Percentiles rank a stretch among this genome's conserved stretches.
These are phyloP conservation scores for Sesia bembeciformis DNA, from an alignment of 2,888 invertebrate genomes.

Conservation along the genomic window DNA sequence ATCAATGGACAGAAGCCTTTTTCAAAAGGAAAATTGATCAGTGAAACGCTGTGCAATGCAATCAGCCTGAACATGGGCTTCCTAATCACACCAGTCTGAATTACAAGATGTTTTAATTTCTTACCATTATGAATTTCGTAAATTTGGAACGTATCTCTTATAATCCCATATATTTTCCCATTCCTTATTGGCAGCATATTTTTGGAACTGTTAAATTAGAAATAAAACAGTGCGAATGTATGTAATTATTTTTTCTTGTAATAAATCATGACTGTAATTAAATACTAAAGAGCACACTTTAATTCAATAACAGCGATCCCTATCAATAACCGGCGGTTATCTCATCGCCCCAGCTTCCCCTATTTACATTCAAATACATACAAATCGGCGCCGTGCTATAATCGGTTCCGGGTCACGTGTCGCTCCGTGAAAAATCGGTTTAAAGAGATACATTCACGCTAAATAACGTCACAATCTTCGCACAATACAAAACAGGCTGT, in stretches of 20 bases:
- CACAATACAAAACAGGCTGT: conserved; percentile 61
- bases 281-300: conserved; percentile 19
- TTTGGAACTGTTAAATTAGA: too few species aligned
- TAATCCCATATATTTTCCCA: too few species aligned
- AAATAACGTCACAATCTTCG: conserved; percentile 72
- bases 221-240: too few species aligned
- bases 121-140: too few species aligned
- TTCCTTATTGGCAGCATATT: too few species aligned
- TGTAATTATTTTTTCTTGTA: not conserved
- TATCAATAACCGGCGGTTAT: conserved; percentile 60
- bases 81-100: too few species aligned
- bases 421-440: conserved; percentile 71
- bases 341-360: conserved; percentile 53
- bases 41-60: too few species aligned
- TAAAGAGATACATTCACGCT: conserved; percentile 69
- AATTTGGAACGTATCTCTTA: too few species aligned
- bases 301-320: conserved; percentile 64
- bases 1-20: too few species aligned
- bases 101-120: too few species aligned
- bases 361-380: conserved; percentile 69
- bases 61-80: too few species aligned
- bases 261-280: conserved; percentile 3
- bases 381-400: conserved; percentile 57
- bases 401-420: conserved; percentile 77
- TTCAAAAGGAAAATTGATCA: too few species aligned